A percentile compares a stretch with the other conserved stretches of the same genome.
Evolutionary conservation across 1,140 invertebrate genomes (phyloP).

Genomic region (Battus philenor): DNA sequence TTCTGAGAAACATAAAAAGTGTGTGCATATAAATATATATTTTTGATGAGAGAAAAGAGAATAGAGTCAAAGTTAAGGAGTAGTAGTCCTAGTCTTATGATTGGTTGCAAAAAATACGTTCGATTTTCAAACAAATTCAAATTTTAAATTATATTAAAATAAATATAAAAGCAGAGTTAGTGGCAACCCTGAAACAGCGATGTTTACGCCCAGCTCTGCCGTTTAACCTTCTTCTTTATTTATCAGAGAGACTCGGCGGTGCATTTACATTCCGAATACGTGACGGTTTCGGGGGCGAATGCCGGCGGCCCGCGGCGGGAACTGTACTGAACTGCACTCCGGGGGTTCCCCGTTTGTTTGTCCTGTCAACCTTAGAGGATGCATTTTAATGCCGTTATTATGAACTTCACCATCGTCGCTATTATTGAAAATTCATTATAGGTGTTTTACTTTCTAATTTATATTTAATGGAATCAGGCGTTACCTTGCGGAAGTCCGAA

Average conservation of each 20-base stretch:
- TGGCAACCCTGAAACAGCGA: constrained; percentile 37
- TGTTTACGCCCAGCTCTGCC: constrained; percentile 46
- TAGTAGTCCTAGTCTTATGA: not conserved
- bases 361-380: not conserved
- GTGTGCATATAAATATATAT: no score
- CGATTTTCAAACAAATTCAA: no score
- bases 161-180: no score
- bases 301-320: not conserved
- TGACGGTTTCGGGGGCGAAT: constrained; percentile 1
- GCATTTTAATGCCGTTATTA: no score
- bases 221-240: constrained; percentile 61
- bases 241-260: constrained; percentile 33
- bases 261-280: constrained; percentile 42
- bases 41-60: not conserved
- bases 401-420: no score
- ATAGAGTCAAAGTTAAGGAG: not conserved
- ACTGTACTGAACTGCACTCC: not conserved
- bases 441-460: no score
- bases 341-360: not conserved
- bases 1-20: no score
- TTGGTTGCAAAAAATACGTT: no score
- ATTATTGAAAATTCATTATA: no score
- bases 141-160: no score
- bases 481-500: no score
- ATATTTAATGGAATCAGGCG: no score